These are phyloP conservation scores for Mallotus villosus DNA, from an alignment of 2,797 vertebrate genomes.

Conservation along the genomic window DNA sequence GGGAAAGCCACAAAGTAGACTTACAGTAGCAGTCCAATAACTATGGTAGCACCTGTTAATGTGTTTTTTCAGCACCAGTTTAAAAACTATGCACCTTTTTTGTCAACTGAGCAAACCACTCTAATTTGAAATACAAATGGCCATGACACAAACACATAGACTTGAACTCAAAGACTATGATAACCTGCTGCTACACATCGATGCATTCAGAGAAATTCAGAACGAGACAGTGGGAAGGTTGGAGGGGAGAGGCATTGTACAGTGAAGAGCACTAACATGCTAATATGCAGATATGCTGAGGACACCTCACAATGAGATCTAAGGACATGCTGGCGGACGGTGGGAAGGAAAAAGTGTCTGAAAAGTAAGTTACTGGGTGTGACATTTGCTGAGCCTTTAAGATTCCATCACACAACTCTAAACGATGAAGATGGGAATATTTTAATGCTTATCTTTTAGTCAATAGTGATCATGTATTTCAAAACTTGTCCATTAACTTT, in stretches of 20 bases:
- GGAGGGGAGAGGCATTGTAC: slow-evolving; percentile 58
- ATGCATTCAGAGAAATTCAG: slow-evolving; percentile 48
- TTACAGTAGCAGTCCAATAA: slow-evolving; percentile 57
- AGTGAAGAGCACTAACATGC: slow-evolving; percentile 70
- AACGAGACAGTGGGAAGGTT: slow-evolving; percentile 38
- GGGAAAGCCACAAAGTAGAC: slow-evolving; percentile 63
- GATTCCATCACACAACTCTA: slow-evolving; percentile 34
- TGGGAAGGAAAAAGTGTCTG: slow-evolving; percentile 48
- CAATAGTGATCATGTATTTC: slow-evolving; percentile 40
- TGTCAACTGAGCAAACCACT: slow-evolving; percentile 59
- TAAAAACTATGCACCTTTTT: slow-evolving; percentile 65
- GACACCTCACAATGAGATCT: slow-evolving; percentile 68
- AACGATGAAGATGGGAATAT: slow-evolving; percentile 27
- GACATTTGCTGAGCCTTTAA: slow-evolving; percentile 40
- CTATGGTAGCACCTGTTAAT: slow-evolving; percentile 77
- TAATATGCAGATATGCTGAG: slow-evolving; percentile 58
- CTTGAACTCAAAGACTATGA: slow-evolving; percentile 58
- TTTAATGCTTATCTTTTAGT: slow-evolving; percentile 50
- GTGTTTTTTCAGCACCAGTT: slow-evolving; percentile 80
- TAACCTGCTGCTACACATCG: slow-evolving; percentile 68
- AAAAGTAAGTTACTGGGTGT: slow-evolving; percentile 50
- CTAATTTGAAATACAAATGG: slow-evolving; percentile 55
- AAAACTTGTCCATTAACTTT: slow-evolving; percentile 33
- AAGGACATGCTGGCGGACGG: slow-evolving; percentile 71
- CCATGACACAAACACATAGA: slow-evolving; percentile 63